Evolutionary conservation across 2,113 vertebrate genomes (phyloP).

Genomic region (Bubalus kerabau): DNA sequence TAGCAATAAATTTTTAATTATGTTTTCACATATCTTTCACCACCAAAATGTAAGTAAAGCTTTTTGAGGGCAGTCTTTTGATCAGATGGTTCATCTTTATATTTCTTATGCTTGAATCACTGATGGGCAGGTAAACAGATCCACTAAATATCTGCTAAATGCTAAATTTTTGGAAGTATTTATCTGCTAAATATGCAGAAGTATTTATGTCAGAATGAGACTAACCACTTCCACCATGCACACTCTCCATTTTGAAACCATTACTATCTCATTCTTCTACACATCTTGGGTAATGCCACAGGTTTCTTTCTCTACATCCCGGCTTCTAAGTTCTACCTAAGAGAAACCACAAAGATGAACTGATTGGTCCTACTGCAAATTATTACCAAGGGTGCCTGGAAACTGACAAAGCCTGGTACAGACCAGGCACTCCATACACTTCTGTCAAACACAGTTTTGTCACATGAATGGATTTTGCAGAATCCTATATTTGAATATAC

Average conservation of each 20-base stretch:
- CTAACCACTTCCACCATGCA: rapidly evolving
- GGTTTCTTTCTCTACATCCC: not conserved
- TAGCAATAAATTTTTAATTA: not conserved
- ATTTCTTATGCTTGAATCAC: not conserved
- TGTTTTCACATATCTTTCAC: not conserved
- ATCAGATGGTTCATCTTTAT: not conserved
- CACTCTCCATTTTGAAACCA: not conserved
- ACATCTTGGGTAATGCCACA: not conserved
- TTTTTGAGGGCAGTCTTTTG: not conserved
- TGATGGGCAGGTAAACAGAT: not conserved
- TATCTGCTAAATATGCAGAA: not conserved
- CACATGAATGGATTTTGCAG: not conserved
- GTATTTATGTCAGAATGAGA: not conserved
- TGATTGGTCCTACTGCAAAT: not conserved
- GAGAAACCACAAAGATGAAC: not conserved
- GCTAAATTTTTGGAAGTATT: not conserved
- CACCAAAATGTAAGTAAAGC: not conserved
- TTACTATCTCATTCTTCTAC: not conserved
- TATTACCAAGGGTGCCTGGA: not conserved
- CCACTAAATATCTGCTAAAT: not conserved
- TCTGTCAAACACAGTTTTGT: not conserved
- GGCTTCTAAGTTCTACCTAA: not conserved
- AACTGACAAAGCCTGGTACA: not conserved
- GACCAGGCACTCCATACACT: not conserved
- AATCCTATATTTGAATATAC: not conserved